Base-by-base conservation (phyloP, 2,113 vertebrate genomes). In the Myotis brandtii region DNA sequence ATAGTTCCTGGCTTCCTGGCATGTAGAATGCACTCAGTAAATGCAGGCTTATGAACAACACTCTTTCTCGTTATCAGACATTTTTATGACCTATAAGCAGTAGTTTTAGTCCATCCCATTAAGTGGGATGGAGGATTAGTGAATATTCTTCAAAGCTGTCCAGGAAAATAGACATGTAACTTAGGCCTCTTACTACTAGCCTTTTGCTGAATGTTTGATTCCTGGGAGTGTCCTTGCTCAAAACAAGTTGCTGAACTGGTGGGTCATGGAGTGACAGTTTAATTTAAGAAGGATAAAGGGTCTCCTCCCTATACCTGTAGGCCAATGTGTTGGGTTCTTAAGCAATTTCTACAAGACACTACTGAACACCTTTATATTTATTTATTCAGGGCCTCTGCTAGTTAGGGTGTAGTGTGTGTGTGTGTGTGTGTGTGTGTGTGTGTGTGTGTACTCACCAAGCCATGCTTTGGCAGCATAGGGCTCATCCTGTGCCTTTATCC, bases 211-310 rank as follows among this genome's bases (percentile, higher is more conserved):
- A 46, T 64, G 48, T 70, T 82, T 83, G 23, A 40, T 25, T 20
- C 16, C 6, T 62, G 21, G 32, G 25, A 88, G 52, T 52, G 18
- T 80, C 30, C 32, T 30, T 82, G n/a, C 73, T 94, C 34, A 50
- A 84, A 89, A 79, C 34, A 95, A 83, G 40, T 84, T 95, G 46
- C 79, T 86, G 84, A 73, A 81, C 37, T 95, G 43, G 23, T 46
- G 6, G 3, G 70, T 50, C 54, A 54, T 69, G 62, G 9, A 3
- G 8, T 75, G 43, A 88, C 13, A 62, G 0, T n/a, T 90, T 90
- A 82, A 59, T 67, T 87, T 87, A 72, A 93, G 77, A 86, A 92
- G 77, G 37, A 82, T 50, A 30, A 69, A 82, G 59, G 16, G 5
- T 77, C 52, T 89, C 54, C 64, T 86, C 54, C 37, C 48, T 40